Conservation (phyloP, 2,888 invertebrate species). For the Sepiola atlantica region DNA sequence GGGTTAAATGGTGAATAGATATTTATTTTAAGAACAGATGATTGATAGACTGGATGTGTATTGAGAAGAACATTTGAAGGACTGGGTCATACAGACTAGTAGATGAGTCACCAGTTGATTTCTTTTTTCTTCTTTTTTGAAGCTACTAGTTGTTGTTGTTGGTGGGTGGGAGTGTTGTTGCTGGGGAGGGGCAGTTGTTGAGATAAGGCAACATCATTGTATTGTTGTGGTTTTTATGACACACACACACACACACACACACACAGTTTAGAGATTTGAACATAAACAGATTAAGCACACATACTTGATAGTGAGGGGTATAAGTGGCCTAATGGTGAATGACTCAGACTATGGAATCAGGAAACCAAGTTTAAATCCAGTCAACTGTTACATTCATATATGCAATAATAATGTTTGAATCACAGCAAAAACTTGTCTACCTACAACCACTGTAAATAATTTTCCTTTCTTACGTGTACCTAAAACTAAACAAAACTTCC, state of each 20-base stretch:
- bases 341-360: no score
- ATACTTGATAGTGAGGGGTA: no score
- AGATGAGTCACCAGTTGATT: not conserved
- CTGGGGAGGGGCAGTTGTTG: not conserved
- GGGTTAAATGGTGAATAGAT: not conserved
- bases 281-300: no score
- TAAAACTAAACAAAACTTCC: no score
- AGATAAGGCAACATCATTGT: slow-evolving; percentile 32
- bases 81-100: not conserved
- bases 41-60: not conserved
- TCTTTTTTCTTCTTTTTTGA: not conserved
- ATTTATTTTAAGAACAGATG: not conserved
- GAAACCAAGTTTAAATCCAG: no score
- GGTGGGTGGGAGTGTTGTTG: not conserved
- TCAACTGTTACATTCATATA: no score
- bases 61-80: slow-evolving; percentile 4
- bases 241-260: not conserved
- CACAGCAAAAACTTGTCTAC: no score
- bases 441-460: no score
- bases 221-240: slow-evolving; percentile 38
- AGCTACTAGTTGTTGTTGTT: not conserved
- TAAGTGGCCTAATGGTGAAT: no score
- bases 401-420: no score
- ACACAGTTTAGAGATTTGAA: no score
- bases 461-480: no score